Evolutionary conservation across 2,113 vertebrate genomes (phyloP).

Genomic region (Heptranchias perlo): DNA sequence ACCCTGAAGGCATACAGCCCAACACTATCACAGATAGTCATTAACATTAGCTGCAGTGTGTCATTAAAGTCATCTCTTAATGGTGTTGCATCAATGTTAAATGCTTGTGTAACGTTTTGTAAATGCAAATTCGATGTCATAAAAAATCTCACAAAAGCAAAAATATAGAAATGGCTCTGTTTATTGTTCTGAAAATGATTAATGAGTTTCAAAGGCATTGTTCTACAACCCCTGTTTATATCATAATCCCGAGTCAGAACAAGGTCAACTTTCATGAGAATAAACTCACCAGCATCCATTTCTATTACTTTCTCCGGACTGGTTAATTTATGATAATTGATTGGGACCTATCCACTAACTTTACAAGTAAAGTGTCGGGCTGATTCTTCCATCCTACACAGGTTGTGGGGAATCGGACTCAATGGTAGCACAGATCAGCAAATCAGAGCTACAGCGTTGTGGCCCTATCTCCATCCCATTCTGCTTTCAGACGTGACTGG

Average conservation of each 20-base stretch:
- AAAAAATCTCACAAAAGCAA: not conserved
- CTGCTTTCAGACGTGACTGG: not conserved
- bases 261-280: not conserved
- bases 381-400: not conserved
- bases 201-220: not conserved
- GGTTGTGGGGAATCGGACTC: too few species aligned
- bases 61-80: conserved; percentile 10
- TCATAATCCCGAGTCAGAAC: not conserved
- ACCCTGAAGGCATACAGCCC: not conserved
- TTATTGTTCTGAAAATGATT: not conserved
- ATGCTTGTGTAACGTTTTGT: not conserved
- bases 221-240: not conserved
- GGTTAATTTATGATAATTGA: not conserved
- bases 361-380: not conserved
- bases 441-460: not conserved
- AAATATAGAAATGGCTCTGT: too few species aligned
- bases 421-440: not conserved
- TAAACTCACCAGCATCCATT: not conserved
- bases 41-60: not conserved
- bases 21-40: not conserved
- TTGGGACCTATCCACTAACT: not conserved
- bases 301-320: not conserved
- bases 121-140: not conserved
- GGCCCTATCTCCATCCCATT: not conserved
- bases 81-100: not conserved